Evolutionary conservation across 2,888 invertebrate species (phyloP).

Genomic region (Apodemia mormo): DNA sequence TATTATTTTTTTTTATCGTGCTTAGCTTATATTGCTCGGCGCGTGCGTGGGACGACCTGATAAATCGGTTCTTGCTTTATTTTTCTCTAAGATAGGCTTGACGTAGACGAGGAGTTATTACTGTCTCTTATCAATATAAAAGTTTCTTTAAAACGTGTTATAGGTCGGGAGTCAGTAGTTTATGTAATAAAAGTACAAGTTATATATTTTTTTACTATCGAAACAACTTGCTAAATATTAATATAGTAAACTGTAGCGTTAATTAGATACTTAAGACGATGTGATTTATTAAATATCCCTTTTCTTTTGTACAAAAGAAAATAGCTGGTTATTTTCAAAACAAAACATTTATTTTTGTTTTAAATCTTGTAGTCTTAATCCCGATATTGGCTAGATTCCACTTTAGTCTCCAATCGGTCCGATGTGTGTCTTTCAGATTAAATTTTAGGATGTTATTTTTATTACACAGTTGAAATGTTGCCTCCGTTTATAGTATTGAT

Average conservation of each 20-base stretch:
- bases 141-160: slow-evolving; percentile 52
- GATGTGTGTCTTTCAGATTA: neutral
- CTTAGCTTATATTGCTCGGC: slow-evolving; percentile 69
- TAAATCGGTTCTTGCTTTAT: slow-evolving; percentile 74
- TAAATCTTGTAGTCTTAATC: neutral
- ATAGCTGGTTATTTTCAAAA: neutral
- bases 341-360: neutral
- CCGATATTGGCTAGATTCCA: neutral
- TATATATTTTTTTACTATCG: neutral
- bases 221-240: neutral
- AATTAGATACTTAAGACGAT: slow-evolving; percentile 43
- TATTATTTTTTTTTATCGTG: slow-evolving; percentile 62
- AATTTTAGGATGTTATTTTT: neutral
- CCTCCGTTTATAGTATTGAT: neutral
- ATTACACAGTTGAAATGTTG: neutral
- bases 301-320: slow-evolving; percentile 24
- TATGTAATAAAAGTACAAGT: neutral
- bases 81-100: slow-evolving; percentile 66
- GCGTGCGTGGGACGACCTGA: slow-evolving; percentile 76
- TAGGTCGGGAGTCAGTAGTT: slow-evolving; percentile 8
- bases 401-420: neutral
- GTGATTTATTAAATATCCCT: slow-evolving; percentile 33
- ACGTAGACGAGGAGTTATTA: slow-evolving; percentile 67
- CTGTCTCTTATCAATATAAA: slow-evolving; percentile 55
- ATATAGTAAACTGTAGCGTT: neutral